phyloP scores from a whole-genome alignment of 2,888 invertebrate genomes.

The Hymenopus coronatus region DNA sequence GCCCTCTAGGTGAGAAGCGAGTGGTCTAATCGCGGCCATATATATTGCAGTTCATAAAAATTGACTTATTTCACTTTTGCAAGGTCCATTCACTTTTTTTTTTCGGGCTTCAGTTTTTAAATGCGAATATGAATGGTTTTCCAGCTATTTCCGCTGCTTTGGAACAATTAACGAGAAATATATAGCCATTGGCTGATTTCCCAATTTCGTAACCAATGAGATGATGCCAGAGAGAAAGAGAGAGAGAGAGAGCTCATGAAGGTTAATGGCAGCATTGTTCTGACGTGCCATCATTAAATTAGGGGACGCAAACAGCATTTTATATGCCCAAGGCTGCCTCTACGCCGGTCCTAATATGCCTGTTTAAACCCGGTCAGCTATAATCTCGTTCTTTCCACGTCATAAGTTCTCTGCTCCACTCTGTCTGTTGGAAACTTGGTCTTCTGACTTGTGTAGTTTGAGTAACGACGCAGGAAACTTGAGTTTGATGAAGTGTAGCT shows the following conservation, averaged over 20 bases:
- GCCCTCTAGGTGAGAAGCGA: too few relatives aligned
- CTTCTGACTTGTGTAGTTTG: background rate
- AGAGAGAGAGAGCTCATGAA: background rate
- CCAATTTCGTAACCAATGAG: background rate
- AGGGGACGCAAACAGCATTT: background rate
- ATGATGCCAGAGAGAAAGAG: background rate
- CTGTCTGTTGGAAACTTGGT: background rate
- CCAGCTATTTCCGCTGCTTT: background rate
- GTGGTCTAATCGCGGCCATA: too few relatives aligned
- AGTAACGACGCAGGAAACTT: background rate
- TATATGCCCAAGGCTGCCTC: background rate
- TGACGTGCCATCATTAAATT: background rate
- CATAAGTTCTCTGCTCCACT: background rate
- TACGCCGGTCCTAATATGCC: background rate
- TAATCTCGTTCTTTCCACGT: background rate
- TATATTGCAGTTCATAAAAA: too few relatives aligned
- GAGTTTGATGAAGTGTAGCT: background rate
- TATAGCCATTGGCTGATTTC: background rate
- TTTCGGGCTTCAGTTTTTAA: too few relatives aligned
- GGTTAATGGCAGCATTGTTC: background rate
- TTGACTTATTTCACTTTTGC: too few relatives aligned
- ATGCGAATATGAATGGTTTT: too few relatives aligned
- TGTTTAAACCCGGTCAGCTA: background rate
- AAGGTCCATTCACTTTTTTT: too few relatives aligned
- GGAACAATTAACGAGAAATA: background rate